Conservation (phyloP, 2,888 invertebrate genomes). For the Scelioninae gen. 1 region DNA sequence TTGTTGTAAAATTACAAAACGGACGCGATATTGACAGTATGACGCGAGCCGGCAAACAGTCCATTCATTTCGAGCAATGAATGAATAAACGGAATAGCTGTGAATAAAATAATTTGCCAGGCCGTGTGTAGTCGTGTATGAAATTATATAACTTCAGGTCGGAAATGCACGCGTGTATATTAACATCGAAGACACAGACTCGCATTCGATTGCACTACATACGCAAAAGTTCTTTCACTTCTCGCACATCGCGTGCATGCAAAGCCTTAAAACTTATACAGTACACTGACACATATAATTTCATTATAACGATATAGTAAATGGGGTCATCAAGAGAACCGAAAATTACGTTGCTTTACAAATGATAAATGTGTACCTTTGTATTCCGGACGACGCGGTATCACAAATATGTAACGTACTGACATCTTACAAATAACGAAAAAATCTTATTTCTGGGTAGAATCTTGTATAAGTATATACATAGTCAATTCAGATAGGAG, state of each 20-base stretch:
- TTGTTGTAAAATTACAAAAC: neutral
- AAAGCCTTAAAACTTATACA: constrained; percentile 55
- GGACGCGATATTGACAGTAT: constrained; percentile 16
- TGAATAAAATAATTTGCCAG: constrained; percentile 33
- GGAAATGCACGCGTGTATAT: constrained; percentile 27
- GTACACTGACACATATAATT: constrained; percentile 37
- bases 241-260: constrained; percentile 47
- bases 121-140: constrained; percentile 25
- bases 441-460: too few relatives aligned
- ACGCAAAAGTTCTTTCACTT: constrained; percentile 43
- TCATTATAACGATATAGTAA: constrained; percentile 21
- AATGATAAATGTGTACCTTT: too few relatives aligned
- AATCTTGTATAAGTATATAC: too few relatives aligned
- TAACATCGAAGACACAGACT: constrained; percentile 26
- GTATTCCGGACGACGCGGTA: too few relatives aligned
- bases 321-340: constrained; percentile 14
- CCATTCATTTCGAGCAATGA: constrained; percentile 53
- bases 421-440: too few relatives aligned
- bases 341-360: neutral
- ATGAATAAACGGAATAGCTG: constrained; percentile 52
- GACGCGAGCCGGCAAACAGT: constrained; percentile 34
- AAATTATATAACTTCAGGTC: constrained; percentile 43
- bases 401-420: too few relatives aligned
- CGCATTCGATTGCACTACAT: constrained; percentile 30
- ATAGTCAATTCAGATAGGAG: too few relatives aligned